Evolutionary conservation across 1,140 invertebrate species (phyloP), one percentile per base, ranked within the genome.

Genomic region (Phymastichus coffea): DNA sequence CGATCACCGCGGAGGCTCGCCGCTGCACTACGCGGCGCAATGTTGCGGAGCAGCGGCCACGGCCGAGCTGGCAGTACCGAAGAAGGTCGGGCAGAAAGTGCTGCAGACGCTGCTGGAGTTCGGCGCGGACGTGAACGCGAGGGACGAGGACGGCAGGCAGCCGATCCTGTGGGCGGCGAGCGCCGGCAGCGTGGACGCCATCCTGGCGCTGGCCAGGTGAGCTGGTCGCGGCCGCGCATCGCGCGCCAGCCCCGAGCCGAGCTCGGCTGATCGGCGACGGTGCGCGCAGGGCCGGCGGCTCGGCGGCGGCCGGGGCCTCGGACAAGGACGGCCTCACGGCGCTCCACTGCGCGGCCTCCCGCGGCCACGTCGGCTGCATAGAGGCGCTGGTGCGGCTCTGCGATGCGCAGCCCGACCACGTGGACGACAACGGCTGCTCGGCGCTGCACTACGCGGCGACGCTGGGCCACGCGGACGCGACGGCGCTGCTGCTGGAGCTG

Each of bases 101-200:
- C 81, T 98, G 1, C 86, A 90, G 56, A 90, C 89, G n/a, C 82
- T 98, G 2, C 77, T 98, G 17, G 83, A 87, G 41, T 87, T 90
- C 68, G 87, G 88, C 6, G 90, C 92, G 1, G 82, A 88, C 51
- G 90, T 96, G 1, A 88, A 94, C 66, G 91, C 91, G 1, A 82
- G 85, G 38, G 97, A 99, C 76, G 87, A 91, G 38, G 95, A 99
- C 69, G 92, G 93, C 1, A 80, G 97, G 2, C 93, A 95, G 66
- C 95, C 97, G 2, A 84, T 99, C 25, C 77, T 99, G 2, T 99
- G 97, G 97, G 95, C 96, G 0, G 94, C 96, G 0, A 97, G 95
- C 72, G 93, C 95, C 44, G 97, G 96, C 75, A 96, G 93, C 55
- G 86, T 90, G 1, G 92, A 95, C 65, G 95, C 95, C 0, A 88